phyloP scores from a whole-genome alignment of 1,140 invertebrate species.

The Scaptomyza pallida region DNA sequence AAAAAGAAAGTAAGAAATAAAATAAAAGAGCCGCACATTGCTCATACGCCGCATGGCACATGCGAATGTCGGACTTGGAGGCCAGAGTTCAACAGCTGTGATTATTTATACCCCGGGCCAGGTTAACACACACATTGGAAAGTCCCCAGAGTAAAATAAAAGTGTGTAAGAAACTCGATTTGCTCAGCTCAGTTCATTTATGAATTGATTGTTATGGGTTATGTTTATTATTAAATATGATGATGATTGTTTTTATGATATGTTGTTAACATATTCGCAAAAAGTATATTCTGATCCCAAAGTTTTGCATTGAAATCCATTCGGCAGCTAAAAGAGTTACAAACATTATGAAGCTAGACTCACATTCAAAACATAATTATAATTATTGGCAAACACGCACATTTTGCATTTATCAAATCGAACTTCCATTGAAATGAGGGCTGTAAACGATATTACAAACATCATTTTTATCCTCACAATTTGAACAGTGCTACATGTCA shows the following conservation, averaged over 20 bases:
- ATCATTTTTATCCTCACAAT: no score
- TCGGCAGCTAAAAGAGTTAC: no score
- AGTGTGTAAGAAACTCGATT: not conserved
- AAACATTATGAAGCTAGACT: no score
- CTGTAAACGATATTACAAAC: no score
- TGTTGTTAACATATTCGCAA: not conserved
- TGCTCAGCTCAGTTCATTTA: not conserved
- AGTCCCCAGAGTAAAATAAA: not conserved
- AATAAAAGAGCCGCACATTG: constrained; percentile 18
- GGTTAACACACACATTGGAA: not conserved
- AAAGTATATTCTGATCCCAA: no score
- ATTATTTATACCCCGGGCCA: not conserved
- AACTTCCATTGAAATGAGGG: no score
- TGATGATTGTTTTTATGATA: not conserved
- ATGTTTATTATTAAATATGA: not conserved
- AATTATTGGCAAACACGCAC: no score
- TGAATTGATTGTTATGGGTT: not conserved
- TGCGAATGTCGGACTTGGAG: not conserved
- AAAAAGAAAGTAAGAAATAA: not conserved
- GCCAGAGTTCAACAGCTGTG: not conserved
- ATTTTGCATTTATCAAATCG: no score
- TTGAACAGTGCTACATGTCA: no score
- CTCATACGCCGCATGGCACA: constrained; percentile 39
- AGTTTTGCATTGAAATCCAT: no score
- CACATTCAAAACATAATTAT: no score